Evolutionary conservation across 2,797 vertebrate species (phyloP).

Genomic region (Schizopygopsis pylzovi): DNA sequence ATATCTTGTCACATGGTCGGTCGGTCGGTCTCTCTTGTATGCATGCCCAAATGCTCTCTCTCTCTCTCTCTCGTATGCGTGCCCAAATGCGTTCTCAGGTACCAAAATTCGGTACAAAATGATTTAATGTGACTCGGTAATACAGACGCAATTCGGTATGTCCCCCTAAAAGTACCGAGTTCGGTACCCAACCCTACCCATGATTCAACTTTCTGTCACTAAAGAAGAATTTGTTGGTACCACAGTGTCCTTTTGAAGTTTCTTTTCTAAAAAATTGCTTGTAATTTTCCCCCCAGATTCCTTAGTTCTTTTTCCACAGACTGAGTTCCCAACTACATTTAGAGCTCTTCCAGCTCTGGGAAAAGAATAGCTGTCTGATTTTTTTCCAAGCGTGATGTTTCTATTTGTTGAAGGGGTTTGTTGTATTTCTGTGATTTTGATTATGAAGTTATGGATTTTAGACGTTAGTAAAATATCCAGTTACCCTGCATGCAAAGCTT

Average conservation of each 20-base stretch:
- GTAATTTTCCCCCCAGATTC: not conserved
- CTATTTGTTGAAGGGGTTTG: slow-evolving; percentile 47
- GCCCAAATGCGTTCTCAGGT: no score
- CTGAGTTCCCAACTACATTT: slow-evolving; percentile 39
- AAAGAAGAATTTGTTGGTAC: not conserved
- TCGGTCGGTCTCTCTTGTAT: no score
- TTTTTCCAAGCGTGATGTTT: slow-evolving; percentile 31
- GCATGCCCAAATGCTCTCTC: no score
- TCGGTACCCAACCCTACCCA: not conserved
- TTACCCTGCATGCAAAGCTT: slow-evolving; percentile 17
- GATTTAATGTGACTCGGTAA: no score
- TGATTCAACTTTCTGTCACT: slow-evolving; percentile 27
- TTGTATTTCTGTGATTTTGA: slow-evolving; percentile 35
- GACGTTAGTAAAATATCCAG: slow-evolving; percentile 17
- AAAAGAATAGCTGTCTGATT: slow-evolving; percentile 29
- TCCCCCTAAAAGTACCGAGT: no score
- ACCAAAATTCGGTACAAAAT: no score
- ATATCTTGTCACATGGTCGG: no score
- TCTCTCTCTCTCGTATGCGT: no score
- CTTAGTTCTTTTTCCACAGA: slow-evolving; percentile 20
- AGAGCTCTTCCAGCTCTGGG: not conserved
- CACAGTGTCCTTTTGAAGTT: not conserved
- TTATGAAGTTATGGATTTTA: slow-evolving; percentile 18
- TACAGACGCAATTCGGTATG: no score
- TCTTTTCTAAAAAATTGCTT: not conserved